These are phyloP conservation scores for Aleiodes leptofemur DNA, from an alignment of 2,888 invertebrate genomes.

Conservation along the genomic window DNA sequence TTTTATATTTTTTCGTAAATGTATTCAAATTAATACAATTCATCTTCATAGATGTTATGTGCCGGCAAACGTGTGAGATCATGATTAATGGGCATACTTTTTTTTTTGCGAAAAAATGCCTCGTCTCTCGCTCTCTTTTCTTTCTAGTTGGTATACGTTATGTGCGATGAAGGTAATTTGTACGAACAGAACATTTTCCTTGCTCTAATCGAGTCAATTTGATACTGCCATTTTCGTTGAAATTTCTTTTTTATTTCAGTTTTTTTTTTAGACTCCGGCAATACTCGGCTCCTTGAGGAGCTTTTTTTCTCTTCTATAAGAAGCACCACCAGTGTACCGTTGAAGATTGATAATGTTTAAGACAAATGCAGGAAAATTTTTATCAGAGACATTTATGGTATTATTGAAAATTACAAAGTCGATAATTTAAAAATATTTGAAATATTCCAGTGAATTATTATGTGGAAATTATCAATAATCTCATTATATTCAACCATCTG, in stretches of 20 bases:
- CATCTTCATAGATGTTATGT: conserved; percentile 29
- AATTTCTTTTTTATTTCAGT: conserved; percentile 25
- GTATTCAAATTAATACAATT: conserved; percentile 30
- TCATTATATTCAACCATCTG: no score
- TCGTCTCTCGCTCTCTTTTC: conserved; percentile 5
- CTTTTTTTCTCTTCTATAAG: neutral
- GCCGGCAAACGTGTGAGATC: conserved; percentile 25
- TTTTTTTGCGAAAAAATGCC: neutral
- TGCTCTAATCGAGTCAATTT: conserved; percentile 35
- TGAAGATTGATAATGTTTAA: conserved; percentile 34
- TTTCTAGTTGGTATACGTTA: neutral
- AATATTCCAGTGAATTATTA: no score
- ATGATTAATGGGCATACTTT: conserved; percentile 24
- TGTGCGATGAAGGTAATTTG: conserved; percentile 26
- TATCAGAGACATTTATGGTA: neutral
- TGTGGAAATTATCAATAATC: no score
- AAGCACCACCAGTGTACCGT: conserved; percentile 12
- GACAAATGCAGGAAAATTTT: neutral
- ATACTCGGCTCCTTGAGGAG: conserved; percentile 12
- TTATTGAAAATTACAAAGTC: neutral
- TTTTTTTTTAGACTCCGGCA: neutral
- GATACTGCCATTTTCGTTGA: conserved; percentile 23
- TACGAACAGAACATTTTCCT: conserved; percentile 38
- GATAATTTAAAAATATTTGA: no score
- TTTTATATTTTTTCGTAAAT: conserved; percentile 18